phyloP scores from a whole-genome alignment of 2,888 invertebrate genomes.

The Callinectes sapidus region DNA sequence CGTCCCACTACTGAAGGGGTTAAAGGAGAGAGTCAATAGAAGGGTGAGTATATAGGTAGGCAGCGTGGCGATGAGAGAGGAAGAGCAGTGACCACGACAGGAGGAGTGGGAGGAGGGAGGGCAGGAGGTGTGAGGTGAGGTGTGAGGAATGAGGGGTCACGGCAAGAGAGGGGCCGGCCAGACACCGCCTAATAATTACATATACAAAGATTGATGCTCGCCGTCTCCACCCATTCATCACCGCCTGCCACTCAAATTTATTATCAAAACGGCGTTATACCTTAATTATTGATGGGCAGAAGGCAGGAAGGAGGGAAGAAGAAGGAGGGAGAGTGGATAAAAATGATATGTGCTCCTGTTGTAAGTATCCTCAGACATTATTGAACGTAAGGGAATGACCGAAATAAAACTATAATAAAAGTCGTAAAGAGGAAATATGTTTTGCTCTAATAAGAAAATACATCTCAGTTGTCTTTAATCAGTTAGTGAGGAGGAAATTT shows the following conservation, averaged over 20 bases:
- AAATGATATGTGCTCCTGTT: not conserved
- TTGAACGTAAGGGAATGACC: not conserved
- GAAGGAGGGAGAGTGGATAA: not conserved
- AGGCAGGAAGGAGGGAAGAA: not conserved
- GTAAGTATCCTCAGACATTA: not conserved
- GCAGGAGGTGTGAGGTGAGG: not conserved
- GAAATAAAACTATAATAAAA: not conserved
- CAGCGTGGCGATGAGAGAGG: not conserved
- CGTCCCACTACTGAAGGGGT: too few relatives aligned
- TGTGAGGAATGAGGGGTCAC: constrained; percentile 41
- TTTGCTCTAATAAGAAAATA: not conserved
- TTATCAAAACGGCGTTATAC: constrained; percentile 32
- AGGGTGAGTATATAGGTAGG: not conserved
- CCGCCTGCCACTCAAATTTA: constrained; percentile 36
- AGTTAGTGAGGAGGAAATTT: not conserved
- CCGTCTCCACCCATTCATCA: constrained; percentile 41
- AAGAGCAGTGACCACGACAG: not conserved
- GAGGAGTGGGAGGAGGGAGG: not conserved
- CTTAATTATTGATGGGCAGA: constrained; percentile 12
- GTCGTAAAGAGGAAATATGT: not conserved
- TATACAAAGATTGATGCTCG: constrained; percentile 40
- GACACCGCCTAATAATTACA: constrained; percentile 46
- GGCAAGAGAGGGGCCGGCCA: not conserved
- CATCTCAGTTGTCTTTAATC: not conserved
- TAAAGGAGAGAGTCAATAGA: too few relatives aligned